These are phyloP conservation scores for Synergus gifuensis DNA, from an alignment of 2,888 invertebrate species.

Conservation along the genomic window DNA sequence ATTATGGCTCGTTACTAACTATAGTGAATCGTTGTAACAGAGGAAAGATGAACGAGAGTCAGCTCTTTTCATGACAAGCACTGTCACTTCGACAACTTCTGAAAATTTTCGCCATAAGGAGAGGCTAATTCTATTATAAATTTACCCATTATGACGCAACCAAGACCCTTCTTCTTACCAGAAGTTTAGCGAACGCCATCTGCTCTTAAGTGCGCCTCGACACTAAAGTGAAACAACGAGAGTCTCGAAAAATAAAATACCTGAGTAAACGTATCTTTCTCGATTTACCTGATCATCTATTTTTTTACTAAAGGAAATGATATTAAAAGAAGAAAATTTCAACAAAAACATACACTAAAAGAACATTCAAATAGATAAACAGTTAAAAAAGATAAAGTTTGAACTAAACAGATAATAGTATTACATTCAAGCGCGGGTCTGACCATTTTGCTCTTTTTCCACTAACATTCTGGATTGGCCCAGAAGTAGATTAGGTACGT, in stretches of 20 bases:
- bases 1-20: not conserved
- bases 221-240: constrained; percentile 50
- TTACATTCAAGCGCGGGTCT: not conserved
- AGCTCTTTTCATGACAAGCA: not conserved
- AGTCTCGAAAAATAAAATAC: constrained; percentile 52
- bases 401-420: not conserved
- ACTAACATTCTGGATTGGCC: not conserved
- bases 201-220: constrained; percentile 55
- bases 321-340: not conserved
- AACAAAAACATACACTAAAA: not conserved
- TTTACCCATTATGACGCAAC: constrained; percentile 53
- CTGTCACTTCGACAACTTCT: constrained; percentile 49
- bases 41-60: not conserved
- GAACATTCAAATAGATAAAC: not conserved
- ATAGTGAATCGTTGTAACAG: not conserved
- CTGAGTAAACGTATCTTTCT: constrained; percentile 46
- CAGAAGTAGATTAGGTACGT: constrained; percentile 17
- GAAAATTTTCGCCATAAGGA: constrained; percentile 55
- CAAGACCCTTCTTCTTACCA: constrained; percentile 45
- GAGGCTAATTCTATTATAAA: constrained; percentile 60
- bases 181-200: constrained; percentile 54
- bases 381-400: not conserved
- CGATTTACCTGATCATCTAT: constrained; percentile 38
- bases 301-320: not conserved
- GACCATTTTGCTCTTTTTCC: not conserved